phyloP scores from a whole-genome alignment of 2,113 vertebrate species.

The Dicerorhinus sumatrensis region DNA sequence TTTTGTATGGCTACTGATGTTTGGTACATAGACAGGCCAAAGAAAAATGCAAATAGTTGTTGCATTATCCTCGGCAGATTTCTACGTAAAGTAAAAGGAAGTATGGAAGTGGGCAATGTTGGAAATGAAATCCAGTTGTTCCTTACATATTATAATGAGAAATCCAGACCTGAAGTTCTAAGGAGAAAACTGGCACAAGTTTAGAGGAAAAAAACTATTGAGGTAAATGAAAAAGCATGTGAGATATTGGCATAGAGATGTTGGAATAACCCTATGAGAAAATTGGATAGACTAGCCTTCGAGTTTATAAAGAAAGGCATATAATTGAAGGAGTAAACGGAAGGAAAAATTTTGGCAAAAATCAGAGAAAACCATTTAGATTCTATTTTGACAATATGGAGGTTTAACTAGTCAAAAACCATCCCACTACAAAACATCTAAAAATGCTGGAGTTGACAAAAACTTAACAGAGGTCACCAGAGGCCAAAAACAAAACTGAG shows the following conservation, averaged over 20 bases:
- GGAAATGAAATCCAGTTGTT: slow-evolving; percentile 33
- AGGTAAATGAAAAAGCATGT: neutral
- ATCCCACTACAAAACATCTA: neutral
- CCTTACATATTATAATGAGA: neutral
- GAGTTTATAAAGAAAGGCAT: neutral
- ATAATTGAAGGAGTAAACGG: neutral
- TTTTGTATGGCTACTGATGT: neutral
- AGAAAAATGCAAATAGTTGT: neutral
- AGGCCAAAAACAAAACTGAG: neutral
- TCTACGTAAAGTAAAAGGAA: neutral
- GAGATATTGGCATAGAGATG: neutral
- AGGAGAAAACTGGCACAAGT: neutral
- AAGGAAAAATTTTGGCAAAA: neutral
- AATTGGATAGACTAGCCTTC: neutral
- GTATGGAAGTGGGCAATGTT: neutral
- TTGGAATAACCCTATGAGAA: neutral
- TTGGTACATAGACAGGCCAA: neutral
- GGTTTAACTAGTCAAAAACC: neutral
- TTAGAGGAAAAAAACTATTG: neutral
- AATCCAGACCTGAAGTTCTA: slow-evolving; percentile 14
- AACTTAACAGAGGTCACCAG: neutral
- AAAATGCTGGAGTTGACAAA: neutral
- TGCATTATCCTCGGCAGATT: neutral
- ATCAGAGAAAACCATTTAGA: neutral
- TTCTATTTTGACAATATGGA: neutral